Evolutionary conservation across 2,888 invertebrate genomes (phyloP).

Genomic region (Petrolisthes manimaculis): DNA sequence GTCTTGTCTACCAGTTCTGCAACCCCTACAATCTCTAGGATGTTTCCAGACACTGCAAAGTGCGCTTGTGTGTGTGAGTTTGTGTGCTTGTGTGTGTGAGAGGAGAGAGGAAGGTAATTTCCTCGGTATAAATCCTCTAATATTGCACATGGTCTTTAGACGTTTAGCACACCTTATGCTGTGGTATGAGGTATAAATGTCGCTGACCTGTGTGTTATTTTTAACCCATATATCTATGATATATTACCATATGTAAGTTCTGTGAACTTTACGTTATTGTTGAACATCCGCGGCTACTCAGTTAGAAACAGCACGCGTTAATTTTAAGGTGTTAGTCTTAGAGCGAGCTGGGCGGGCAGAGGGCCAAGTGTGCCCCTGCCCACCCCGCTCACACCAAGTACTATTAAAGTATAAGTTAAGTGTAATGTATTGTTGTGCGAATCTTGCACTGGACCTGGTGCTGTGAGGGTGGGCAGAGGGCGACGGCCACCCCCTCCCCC

Average conservation of each 20-base stretch:
- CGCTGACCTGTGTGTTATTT: conserved; percentile 71
- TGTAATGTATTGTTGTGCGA: conserved; percentile 1
- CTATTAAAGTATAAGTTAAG: neutral
- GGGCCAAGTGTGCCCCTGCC: neutral
- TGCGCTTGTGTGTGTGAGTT: conserved; percentile 31
- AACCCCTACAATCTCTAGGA: conserved; percentile 89
- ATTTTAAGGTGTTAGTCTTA: neutral
- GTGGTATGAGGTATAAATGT: conserved; percentile 43
- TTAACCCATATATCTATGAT: conserved; percentile 98
- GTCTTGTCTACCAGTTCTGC: conserved; percentile 98
- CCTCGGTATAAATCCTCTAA: conserved; percentile 67
- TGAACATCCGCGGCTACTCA: conserved; percentile 27
- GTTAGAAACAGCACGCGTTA: conserved; percentile 19
- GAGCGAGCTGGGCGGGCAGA: neutral
- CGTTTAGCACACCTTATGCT: conserved; percentile 29
- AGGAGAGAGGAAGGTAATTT: conserved; percentile 74
- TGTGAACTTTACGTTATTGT: conserved; percentile 78
- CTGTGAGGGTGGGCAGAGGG: conserved; percentile 34
- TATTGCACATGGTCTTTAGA: conserved; percentile 54
- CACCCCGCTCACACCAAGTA: neutral
- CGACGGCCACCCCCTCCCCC: conserved; percentile 43
- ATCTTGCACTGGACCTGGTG: neutral
- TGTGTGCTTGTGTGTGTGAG: conserved; percentile 33
- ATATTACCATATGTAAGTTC: conserved; percentile 94
- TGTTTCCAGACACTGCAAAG: conserved; percentile 28